Base-by-base conservation (phyloP, 2,797 vertebrate genomes). In the Alcedo quadribrachys region DNA sequence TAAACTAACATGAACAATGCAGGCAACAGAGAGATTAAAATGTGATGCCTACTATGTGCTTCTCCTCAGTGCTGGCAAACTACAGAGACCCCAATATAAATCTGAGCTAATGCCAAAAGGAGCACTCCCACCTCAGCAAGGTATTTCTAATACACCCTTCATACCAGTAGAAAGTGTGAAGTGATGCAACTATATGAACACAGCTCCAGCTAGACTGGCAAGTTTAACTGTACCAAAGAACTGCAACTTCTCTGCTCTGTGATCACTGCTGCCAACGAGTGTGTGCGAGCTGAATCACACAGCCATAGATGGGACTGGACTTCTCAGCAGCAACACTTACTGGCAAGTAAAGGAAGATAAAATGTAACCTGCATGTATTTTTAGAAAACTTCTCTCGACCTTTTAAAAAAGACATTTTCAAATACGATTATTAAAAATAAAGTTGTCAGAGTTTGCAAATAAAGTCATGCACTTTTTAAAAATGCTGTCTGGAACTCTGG, bases 341-440 rank as follows among this genome's bases (percentile, higher is more conserved):
- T 89, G 89, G 88, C 79, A 93, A 69, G 71, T 51, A 32, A 53
- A 84, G 60, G n/a, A 74, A 82, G 69, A 84, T 84, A 94, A 93
- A 94, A 89, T 91, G 86, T 87, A 94, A 61, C 91, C 75, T 78
- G 70, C 0, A 3, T 3, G 15, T 89, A 89, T 91, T 94, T 87
- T 91, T 89, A 89, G 91, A 89, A 93, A 70, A 58, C 28, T 12
- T 37, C 46, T 78, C 50, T 43, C 67, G 84, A 43, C 30, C 9
- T 53, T 84, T 71, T 74, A 74, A 83, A 67, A 75, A 68, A 22
- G 40, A 43, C 25, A 55, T 60, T 80, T 86, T 68, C 46, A 73
- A 77, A 70, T 3, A 25, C 6, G 17, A 3, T 19, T 87, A 61
- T 70, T 12, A 68, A 70, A 90, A 85, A 61, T 43, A 55, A 90